These are phyloP conservation scores for Hyalella azteca DNA, from an alignment of 2,888 invertebrate species.

Conservation along the genomic window DNA sequence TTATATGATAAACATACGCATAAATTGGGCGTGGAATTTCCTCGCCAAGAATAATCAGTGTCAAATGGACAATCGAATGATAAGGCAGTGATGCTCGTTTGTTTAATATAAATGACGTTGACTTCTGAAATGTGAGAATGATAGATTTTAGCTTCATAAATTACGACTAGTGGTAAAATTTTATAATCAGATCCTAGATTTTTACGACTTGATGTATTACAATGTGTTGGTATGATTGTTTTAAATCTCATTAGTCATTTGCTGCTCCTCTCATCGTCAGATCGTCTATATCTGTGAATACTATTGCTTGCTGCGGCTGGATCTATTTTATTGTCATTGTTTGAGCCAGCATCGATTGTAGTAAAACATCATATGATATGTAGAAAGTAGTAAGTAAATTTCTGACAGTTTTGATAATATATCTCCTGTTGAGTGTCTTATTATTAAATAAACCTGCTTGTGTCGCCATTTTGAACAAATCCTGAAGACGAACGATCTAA, in stretches of 20 bases:
- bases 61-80: not conserved
- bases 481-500: not conserved
- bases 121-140: not conserved
- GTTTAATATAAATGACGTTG: not conserved
- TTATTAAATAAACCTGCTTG: too few relatives aligned
- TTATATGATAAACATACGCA: not conserved
- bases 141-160: not conserved
- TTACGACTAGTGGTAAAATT: not conserved
- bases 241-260: not conserved
- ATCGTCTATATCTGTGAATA: conserved; percentile 8
- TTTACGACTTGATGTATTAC: not conserved
- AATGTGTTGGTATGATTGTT: not conserved
- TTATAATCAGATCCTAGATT: not conserved
- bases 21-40: conserved; percentile 6
- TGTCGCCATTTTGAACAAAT: conserved; percentile 10
- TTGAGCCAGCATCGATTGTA: not conserved
- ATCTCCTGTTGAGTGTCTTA: too few relatives aligned
- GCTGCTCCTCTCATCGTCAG: not conserved
- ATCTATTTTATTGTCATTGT: conserved; percentile 21
- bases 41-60: not conserved
- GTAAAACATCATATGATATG: too few relatives aligned
- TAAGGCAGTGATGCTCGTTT: not conserved
- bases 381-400: not conserved
- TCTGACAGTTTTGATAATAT: too few relatives aligned
- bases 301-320: conserved; percentile 13